Evolutionary conservation across 2,888 invertebrate genomes (phyloP), one percentile per base, ranked within the genome.

Genomic region (Drosophila nigritarsus): DNA sequence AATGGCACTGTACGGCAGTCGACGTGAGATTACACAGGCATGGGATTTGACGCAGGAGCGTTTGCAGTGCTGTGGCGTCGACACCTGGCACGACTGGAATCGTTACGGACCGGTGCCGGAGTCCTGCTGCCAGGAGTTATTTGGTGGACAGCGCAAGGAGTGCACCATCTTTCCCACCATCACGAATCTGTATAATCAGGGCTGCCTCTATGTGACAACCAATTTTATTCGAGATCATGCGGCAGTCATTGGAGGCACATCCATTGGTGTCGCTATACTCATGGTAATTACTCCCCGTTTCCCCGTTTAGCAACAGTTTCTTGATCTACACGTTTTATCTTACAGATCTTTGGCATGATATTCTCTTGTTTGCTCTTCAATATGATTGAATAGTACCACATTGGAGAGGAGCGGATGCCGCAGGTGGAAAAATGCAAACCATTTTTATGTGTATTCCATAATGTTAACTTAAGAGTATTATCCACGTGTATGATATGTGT

Each of bases 41-140:
- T 98, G 98, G 98, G 97, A 98, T 91, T 95, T 96, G 75, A 97
- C 98, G 1, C 98, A 99, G 92, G 95, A 95, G 36, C 94, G 96
- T 93, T 94, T 98, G 56, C 95, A 96, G 90, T 98, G 98, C 92
- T 98, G 98, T 90, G 97, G 98, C 18, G 96, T 97, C 24, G 94
- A 94, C 66, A 95, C 95, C 75, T 96, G 95, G 92, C 94, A 94
- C 77, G 97, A 97, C 92, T 98, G 98, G 97, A 92, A 92, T 83
- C 97, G 97, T 96, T 91, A 91, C 73, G 95, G 94, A 32, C 94
- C 94, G 58, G 94, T 97, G 58, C 97, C 97, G 0, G 94, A 95
- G 79, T 97, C 97, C 59, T 97, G 97, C 91, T 97, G 97, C 89
- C 95, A 95, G 85, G 95, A 95, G 88, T 94, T 94, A 3, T 93